Percentiles rank a stretch among this genome's conserved stretches.
Conservation (phyloP, 1,140 invertebrate genomes). For the Diachasma alloeum region DNA sequence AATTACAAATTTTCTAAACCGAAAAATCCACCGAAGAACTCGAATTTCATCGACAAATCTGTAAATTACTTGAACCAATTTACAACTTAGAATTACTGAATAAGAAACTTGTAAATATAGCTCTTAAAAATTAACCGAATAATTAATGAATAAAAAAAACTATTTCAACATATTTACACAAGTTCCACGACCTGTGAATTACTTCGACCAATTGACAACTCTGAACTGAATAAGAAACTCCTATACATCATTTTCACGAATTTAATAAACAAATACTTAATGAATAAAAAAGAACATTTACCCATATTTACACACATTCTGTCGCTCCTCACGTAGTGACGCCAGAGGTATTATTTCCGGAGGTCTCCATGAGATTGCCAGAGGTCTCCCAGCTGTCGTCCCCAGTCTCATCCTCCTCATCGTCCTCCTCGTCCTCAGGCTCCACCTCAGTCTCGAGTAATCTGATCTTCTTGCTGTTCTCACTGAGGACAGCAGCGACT, state of each 20-base stretch:
- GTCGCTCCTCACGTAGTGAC: neutral
- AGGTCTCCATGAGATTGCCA: conserved; percentile 58
- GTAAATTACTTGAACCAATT: neutral
- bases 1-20: neutral
- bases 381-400: conserved; percentile 40
- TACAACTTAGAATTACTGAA: neutral
- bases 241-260: neutral
- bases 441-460: conserved; percentile 93
- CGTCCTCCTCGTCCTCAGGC: conserved; percentile 87
- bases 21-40: neutral
- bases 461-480: conserved; percentile 80
- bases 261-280: neutral
- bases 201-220: neutral
- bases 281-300: neutral
- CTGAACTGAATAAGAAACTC: neutral
- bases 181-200: neutral
- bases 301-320: neutral
- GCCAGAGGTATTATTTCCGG: neutral
- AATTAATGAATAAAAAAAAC: neutral
- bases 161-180: neutral
- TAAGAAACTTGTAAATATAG: conserved; percentile 5
- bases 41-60: neutral
- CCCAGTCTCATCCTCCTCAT: conserved; percentile 65
- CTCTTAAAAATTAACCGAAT: neutral
- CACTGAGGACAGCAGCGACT: conserved; percentile 86